Evolutionary conservation across 1,140 invertebrate genomes (phyloP).

Genomic region (Drosophila elegans): DNA sequence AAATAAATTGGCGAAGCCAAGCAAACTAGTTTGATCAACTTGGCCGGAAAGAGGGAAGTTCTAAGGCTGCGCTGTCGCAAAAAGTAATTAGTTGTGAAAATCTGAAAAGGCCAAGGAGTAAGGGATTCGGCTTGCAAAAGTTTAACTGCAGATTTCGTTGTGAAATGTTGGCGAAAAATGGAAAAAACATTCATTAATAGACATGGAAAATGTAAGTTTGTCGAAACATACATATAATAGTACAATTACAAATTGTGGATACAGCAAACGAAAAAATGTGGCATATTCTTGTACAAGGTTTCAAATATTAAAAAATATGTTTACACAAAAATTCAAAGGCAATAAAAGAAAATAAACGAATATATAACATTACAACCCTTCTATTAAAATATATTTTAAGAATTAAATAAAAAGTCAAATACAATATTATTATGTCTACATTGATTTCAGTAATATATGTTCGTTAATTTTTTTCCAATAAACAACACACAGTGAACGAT

Average conservation of each 20-base stretch:
- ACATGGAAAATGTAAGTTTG: background rate
- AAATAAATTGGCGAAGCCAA: slow-evolving; percentile 28
- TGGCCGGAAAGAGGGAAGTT: slow-evolving; percentile 19
- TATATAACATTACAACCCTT: too few species aligned
- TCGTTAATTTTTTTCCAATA: background rate
- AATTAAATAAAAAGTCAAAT: too few species aligned
- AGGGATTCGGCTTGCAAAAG: slow-evolving; percentile 3
- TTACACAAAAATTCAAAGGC: too few species aligned
- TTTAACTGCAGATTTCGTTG: background rate
- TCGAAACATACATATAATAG: too few species aligned
- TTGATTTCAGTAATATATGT: too few species aligned
- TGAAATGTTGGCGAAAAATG: background rate
- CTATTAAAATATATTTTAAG: too few species aligned
- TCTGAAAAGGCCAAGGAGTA: background rate
- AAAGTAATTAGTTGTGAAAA: slow-evolving; percentile 36
- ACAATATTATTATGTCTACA: too few species aligned
- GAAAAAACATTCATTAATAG: background rate
- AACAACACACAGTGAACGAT: background rate
- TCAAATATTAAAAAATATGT: too few species aligned
- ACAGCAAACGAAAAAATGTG: too few species aligned
- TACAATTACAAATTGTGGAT: too few species aligned
- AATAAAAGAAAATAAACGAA: too few species aligned
- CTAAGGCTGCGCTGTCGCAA: slow-evolving; percentile 18
- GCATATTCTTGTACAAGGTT: too few species aligned
- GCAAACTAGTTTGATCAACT: slow-evolving; percentile 36